Percentiles rank a stretch among this genome's conserved stretches.
Conservation (phyloP, 1,140 invertebrate species). For the Procambarus virginalis region DNA sequence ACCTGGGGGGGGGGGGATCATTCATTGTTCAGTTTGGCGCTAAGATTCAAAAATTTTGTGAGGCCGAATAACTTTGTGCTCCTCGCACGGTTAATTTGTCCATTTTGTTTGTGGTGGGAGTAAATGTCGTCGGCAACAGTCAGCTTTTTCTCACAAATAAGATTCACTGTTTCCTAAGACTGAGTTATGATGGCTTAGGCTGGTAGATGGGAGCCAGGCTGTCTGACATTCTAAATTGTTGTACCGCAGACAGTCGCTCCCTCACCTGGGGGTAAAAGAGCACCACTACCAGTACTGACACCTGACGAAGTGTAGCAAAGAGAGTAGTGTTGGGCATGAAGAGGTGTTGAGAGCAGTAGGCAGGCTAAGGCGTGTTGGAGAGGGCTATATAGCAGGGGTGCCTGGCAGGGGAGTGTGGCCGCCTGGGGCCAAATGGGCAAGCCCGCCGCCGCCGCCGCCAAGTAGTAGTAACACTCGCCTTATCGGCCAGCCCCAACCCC, state of each 20-base stretch:
- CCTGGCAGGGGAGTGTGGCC: slow-evolving; percentile 42
- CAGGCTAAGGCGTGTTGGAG: not conserved
- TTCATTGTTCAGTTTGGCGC: not conserved
- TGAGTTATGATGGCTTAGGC: slow-evolving; percentile 44
- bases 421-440: slow-evolving; percentile 64
- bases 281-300: too few species aligned
- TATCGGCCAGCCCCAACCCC: slow-evolving; percentile 22
- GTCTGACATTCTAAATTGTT: slow-evolving; percentile 45
- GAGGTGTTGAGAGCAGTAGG: too few species aligned
- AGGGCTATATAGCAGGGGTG: not conserved
- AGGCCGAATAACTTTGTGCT: not conserved
- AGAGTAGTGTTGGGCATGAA: too few species aligned
- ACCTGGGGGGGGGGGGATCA: not conserved
- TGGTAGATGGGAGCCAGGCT: slow-evolving; percentile 53
- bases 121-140: too few species aligned
- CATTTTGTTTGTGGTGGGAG: not conserved
- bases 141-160: not conserved
- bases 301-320: too few species aligned
- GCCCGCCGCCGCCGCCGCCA: slow-evolving; percentile 43
- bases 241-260: slow-evolving; percentile 31
- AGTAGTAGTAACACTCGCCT: slow-evolving; percentile 55
- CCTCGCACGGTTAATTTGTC: too few species aligned
- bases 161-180: slow-evolving; percentile 16
- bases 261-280: too few species aligned
- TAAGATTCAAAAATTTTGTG: not conserved